These are phyloP conservation scores for Mobula birostris DNA, from an alignment of 2,113 vertebrate genomes.

Conservation along the genomic window DNA sequence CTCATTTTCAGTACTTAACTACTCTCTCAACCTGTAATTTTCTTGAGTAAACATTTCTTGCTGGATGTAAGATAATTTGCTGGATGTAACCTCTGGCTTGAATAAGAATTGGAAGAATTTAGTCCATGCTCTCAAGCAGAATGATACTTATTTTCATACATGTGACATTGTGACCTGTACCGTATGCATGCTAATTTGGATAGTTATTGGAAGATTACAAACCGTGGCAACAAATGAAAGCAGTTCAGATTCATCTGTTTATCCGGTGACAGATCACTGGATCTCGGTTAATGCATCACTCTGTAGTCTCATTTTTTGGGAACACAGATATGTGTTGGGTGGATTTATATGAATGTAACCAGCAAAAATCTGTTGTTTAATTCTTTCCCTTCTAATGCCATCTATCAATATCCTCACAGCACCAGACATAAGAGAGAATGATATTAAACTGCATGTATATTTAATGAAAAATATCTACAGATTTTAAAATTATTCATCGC, in stretches of 20 bases:
- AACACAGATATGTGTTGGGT: neutral
- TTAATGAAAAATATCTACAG: neutral
- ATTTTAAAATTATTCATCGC: neutral
- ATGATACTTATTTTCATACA: neutral
- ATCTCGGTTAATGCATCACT: neutral
- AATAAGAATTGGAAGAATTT: neutral
- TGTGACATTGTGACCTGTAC: neutral
- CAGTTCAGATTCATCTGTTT: neutral
- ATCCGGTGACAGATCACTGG: neutral
- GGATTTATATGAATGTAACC: neutral
- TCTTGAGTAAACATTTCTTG: no score
- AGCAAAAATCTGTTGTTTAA: neutral
- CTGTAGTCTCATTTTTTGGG: neutral
- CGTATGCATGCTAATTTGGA: neutral
- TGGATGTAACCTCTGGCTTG: neutral
- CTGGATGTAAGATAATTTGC: neutral
- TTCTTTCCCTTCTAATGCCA: neutral
- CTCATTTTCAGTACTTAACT: no score
- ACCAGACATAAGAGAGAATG: neutral
- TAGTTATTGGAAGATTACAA: neutral
- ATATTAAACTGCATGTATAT: neutral
- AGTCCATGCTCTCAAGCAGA: neutral
- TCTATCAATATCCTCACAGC: neutral
- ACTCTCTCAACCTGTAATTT: no score
- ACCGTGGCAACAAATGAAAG: neutral